Percentiles rank a stretch among this genome's conserved stretches.
These are phyloP conservation scores for Callimorpha dominula DNA, from an alignment of 2,888 invertebrate genomes.

Conservation along the genomic window DNA sequence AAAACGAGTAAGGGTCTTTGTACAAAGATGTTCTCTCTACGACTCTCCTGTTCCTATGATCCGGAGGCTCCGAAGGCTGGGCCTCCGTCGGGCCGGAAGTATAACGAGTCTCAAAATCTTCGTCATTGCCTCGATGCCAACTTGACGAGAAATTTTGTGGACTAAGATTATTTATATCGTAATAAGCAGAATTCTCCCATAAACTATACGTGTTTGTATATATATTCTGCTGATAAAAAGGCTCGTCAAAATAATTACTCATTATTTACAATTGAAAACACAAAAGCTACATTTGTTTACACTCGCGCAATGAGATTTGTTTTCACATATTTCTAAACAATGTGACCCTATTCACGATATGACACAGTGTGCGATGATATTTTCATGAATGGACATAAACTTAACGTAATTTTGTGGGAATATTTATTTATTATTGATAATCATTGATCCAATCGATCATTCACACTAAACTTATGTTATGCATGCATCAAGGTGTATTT, in stretches of 20 bases:
- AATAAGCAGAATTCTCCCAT: conserved; percentile 58
- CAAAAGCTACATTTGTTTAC: conserved; percentile 47
- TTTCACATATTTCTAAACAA: conserved; percentile 45
- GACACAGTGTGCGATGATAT: conserved; percentile 10
- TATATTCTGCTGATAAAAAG: conserved; percentile 41
- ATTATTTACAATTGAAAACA: conserved; percentile 46
- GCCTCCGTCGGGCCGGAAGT: conserved; percentile 28
- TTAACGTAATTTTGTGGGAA: conserved; percentile 28
- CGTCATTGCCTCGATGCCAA: conserved; percentile 37
- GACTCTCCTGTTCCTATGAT: conserved; percentile 29
- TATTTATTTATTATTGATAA: conserved; percentile 31
- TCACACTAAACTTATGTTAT: conserved; percentile 29
- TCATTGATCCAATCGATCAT: conserved; percentile 50
- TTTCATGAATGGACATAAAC: conserved; percentile 20
- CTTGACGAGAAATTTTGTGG: conserved; percentile 46
- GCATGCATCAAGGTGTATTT: conserved; percentile 43
- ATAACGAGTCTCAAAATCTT: conserved; percentile 41
- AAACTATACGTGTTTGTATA: conserved; percentile 56
- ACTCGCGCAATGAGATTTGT: conserved; percentile 31
- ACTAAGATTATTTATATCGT: conserved; percentile 58
- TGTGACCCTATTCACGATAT: conserved; percentile 10
- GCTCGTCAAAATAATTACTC: conserved; percentile 47
- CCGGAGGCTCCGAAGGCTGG: conserved; percentile 29
- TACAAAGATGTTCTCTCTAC: conserved; percentile 36
- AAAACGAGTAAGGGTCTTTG: conserved; percentile 40